A percentile compares a stretch with the other conserved stretches of the same genome.
These are phyloP conservation scores for Anguilla anguilla DNA, from an alignment of 2,797 vertebrate genomes.

Conservation along the genomic window DNA sequence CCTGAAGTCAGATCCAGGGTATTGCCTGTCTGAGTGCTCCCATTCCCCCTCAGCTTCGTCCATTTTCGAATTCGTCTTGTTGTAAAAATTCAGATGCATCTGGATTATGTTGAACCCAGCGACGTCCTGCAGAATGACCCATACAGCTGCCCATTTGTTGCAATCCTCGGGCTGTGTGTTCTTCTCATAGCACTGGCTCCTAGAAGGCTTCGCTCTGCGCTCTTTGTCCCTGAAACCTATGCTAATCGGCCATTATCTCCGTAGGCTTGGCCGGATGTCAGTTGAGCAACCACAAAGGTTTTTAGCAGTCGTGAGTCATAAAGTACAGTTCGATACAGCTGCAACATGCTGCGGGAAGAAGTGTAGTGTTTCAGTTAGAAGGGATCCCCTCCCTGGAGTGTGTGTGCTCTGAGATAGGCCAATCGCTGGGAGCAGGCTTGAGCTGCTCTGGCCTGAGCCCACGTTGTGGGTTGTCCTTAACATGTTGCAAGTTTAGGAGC, in stretches of 20 bases:
- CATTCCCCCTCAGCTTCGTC: neutral
- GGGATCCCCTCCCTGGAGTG: slow-evolving; percentile 12
- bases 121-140: neutral
- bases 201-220: neutral
- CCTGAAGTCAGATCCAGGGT: neutral
- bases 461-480: neutral
- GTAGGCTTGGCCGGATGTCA: slow-evolving; percentile 33
- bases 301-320: neutral
- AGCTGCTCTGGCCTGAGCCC: neutral
- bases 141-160: neutral
- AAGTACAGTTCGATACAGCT: slow-evolving; percentile 17
- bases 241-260: neutral
- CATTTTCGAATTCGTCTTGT: neutral
- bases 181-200: neutral
- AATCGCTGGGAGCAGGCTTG: neutral
- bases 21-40: neutral
- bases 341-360: neutral
- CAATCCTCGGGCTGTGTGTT: neutral
- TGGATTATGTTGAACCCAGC: neutral
- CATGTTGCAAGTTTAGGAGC: neutral
- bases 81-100: neutral
- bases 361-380: slow-evolving; percentile 1
- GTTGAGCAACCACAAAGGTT: slow-evolving; percentile 12
- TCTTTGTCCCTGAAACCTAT: neutral
- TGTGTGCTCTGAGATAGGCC: slow-evolving; percentile 1